Base-by-base conservation (phyloP, 2,113 vertebrate genomes). In the Esox niger region DNA sequence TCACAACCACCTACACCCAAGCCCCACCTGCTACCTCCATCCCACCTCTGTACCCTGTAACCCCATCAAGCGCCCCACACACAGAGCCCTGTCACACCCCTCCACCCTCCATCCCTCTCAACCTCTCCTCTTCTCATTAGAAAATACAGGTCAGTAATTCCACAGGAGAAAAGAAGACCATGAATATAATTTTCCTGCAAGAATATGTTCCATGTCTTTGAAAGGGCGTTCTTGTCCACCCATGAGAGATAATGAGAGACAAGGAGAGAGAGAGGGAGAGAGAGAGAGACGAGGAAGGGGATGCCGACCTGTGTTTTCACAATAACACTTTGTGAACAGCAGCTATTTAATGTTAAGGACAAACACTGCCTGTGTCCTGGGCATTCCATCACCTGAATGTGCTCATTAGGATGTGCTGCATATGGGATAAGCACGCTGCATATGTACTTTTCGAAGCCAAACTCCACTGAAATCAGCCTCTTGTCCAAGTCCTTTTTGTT, bases 381-480 rank as follows among this genome's bases (percentile, higher is more conserved):
- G 68, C 25, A 63, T 55, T 81, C 71, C 70, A 59, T 77, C 78
- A 77, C 75, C 71, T 81, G 60, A 66, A 71, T 33, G 67, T 63
- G 70, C 1, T 33, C 74, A 64, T 70, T 80, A 76, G 76, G 74
- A 71, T 73, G 74, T 46, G 67, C 10, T 62, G 58, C 35, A 38
- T 38, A 15, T 15, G 58, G 29, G 71, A 66, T 47, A 47, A 66
- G 13, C 54, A 31, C 17, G 33, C 32, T 11, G 32, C 10, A 26
- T 11, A 15, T 26, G 29, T 27, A 2, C 35, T 38, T 13, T 38
- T 13, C 35, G 10, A 38, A 38, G 11, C 35, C 35, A 38, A 15
- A 38, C 35, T 38, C 11, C 5, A 43, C 38, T 43, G 38, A 15
- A 43, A 43, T 15, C 38, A 4, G 38, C 38, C 38, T 4, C 38